These are phyloP conservation scores for Xerus inauris DNA, from an alignment of 2,113 vertebrate genomes.

Conservation along the genomic window DNA sequence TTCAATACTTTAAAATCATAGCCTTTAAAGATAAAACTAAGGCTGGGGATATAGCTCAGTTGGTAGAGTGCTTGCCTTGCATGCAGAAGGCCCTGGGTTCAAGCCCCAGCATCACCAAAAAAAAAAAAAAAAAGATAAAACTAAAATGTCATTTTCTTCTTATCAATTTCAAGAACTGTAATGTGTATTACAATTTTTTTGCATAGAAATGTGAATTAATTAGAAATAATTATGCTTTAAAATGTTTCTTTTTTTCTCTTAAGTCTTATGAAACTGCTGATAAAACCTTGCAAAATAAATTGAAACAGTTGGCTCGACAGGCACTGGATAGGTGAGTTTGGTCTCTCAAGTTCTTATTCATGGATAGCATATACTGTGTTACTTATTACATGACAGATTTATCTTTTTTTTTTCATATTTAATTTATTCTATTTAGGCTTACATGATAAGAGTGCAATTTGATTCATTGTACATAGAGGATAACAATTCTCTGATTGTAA, in stretches of 20 bases:
- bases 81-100: too few relatives aligned
- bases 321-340: constrained; percentile 93
- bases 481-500: too few relatives aligned
- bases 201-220: constrained; percentile 52
- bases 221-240: constrained; percentile 62
- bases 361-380: not conserved
- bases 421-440: too few relatives aligned
- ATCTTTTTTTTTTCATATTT: too few relatives aligned
- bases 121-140: constrained; percentile 37
- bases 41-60: too few relatives aligned
- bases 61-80: too few relatives aligned
- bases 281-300: constrained; percentile 92
- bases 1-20: constrained; percentile 42
- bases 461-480: too few relatives aligned
- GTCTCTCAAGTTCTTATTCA: not conserved
- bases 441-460: too few relatives aligned
- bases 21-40: constrained; percentile 40
- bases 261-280: constrained; percentile 97
- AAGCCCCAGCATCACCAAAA: too few relatives aligned
- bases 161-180: constrained; percentile 19
- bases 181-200: constrained; percentile 36
- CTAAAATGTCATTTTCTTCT: constrained; percentile 16
- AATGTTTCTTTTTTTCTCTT: constrained; percentile 60
- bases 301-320: constrained; percentile 98
- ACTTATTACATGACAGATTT: not conserved